Evolutionary conservation across 1,140 invertebrate species (phyloP).

Genomic region (Drosophila mayri): DNA sequence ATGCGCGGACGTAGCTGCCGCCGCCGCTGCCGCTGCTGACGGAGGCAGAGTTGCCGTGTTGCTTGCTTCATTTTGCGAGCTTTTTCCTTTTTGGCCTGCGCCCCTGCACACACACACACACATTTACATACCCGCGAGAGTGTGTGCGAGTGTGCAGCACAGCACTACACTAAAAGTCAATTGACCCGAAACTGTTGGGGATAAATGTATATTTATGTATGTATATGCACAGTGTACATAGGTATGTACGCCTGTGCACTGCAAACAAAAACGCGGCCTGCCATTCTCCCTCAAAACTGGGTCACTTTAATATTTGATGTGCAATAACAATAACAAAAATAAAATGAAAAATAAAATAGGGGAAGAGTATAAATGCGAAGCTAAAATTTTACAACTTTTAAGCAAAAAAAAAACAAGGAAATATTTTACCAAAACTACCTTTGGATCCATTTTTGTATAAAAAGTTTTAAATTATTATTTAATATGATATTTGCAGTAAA

Average conservation of each 20-base stretch:
- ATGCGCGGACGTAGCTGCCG: conserved; percentile 13
- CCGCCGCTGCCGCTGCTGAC: conserved; percentile 13
- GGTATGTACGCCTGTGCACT: conserved; percentile 17
- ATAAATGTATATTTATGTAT: conserved; percentile 33
- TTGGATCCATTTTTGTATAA: too few relatives aligned
- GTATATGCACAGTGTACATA: conserved; percentile 12
- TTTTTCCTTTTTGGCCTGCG: conserved; percentile 62
- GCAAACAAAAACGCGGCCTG: conserved; percentile 23
- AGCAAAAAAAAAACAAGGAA: too few relatives aligned
- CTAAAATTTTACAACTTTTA: too few relatives aligned
- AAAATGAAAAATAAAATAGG: too few relatives aligned
- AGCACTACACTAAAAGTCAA: conserved; percentile 79
- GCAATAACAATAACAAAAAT: neutral
- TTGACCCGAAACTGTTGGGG: conserved; percentile 72
- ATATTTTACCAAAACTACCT: too few relatives aligned
- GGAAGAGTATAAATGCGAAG: too few relatives aligned
- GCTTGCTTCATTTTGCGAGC: conserved; percentile 63
- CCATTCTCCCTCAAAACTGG: conserved; percentile 9
- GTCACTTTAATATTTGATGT: conserved; percentile 12
- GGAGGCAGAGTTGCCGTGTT: conserved; percentile 36
- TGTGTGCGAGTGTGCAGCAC: conserved; percentile 40
- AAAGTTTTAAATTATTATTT: too few relatives aligned
- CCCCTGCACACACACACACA: conserved; percentile 21
- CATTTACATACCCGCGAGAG: conserved; percentile 10
- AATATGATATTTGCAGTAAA: too few relatives aligned